Conservation (phyloP, 2,888 invertebrate genomes). For the Himalopsyche anomala region DNA sequence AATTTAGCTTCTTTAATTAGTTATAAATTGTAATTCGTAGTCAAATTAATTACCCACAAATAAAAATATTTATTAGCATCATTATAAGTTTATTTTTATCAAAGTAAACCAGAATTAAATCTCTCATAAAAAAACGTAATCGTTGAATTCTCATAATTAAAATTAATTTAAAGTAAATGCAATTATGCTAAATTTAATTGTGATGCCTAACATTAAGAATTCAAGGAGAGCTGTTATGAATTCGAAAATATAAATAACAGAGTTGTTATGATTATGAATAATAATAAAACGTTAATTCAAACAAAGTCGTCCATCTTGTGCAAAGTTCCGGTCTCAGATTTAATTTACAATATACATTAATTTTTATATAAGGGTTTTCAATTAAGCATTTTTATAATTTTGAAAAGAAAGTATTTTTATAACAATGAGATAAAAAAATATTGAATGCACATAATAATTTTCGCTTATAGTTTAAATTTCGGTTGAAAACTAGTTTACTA, state of each 20-base stretch:
- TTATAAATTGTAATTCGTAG: neutral
- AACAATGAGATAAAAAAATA: no score
- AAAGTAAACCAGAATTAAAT: neutral
- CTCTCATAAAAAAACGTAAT: neutral
- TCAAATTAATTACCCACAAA: neutral
- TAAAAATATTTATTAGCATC: neutral
- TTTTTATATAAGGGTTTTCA: neutral
- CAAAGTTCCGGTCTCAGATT: neutral
- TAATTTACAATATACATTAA: neutral
- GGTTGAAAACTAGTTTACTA: no score
- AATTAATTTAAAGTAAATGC: neutral
- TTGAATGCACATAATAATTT: no score
- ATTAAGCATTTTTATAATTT: no score
- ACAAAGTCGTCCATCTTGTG: neutral
- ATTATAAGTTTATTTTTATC: neutral
- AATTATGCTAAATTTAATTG: neutral
- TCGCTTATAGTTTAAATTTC: no score
- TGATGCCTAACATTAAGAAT: neutral
- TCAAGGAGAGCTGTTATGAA: constrained; percentile 19
- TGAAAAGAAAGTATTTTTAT: no score
- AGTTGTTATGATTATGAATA: neutral
- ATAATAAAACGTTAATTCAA: neutral
- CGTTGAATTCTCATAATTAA: neutral
- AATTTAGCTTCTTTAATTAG: no score
- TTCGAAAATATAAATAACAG: neutral